Conservation (phyloP, 64 coral and sea anemone species). For the Porites australiensis region DNA sequence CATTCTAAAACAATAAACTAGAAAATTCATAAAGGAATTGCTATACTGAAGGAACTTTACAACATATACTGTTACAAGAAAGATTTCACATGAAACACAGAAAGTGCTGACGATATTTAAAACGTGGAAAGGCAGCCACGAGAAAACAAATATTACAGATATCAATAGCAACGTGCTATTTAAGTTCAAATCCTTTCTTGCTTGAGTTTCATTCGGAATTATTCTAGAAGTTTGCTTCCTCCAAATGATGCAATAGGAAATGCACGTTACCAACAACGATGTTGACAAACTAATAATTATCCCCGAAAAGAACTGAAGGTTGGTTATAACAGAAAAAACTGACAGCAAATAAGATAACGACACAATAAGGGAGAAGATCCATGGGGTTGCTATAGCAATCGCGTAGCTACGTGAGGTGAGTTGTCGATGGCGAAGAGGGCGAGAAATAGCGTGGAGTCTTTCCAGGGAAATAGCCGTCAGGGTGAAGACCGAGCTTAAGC, state of each 20-base stretch:
- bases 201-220: neutral
- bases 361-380: conserved; percentile 13
- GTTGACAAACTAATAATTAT: neutral
- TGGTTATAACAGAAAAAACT: neutral
- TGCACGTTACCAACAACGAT: neutral
- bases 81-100: neutral
- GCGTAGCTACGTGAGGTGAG: neutral
- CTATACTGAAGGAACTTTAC: conserved; percentile 34
- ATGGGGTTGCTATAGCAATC: conserved; percentile 13
- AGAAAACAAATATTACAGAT: conserved; percentile 14
- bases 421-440: conserved; percentile 11
- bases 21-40: conserved; percentile 37
- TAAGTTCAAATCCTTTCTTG: neutral
- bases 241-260: conserved; percentile 19
- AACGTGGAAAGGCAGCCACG: conserved; percentile 45
- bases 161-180: neutral
- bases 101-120: neutral
- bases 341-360: neutral
- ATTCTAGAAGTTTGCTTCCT: neutral
- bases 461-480: conserved; percentile 30
- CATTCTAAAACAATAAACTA: conserved; percentile 38
- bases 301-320: neutral
- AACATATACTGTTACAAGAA: neutral
- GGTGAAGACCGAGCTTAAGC: conserved; percentile 23
- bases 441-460: conserved; percentile 2